A percentile compares a stretch with the other conserved stretches of the same genome.
phyloP scores from a whole-genome alignment of 2,797 vertebrate species.

The Alauda arvensis region DNA sequence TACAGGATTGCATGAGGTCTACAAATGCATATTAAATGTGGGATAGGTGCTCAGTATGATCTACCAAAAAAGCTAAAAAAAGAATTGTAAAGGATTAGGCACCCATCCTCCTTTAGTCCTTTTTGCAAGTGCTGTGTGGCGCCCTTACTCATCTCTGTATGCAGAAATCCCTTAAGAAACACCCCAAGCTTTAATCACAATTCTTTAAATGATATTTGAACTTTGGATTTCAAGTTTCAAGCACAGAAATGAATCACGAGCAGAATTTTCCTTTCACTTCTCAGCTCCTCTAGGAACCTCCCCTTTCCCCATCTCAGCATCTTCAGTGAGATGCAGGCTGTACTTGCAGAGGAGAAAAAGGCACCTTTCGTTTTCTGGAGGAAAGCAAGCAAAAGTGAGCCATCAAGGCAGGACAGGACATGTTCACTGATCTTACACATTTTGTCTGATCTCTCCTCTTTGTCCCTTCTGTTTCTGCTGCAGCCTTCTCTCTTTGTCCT shows the following conservation, averaged over 20 bases:
- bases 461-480: background rate
- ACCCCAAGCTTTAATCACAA: background rate
- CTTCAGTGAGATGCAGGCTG: background rate
- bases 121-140: background rate
- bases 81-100: background rate
- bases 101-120: background rate
- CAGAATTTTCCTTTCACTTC: conserved; percentile 23
- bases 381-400: conserved; percentile 1
- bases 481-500: background rate
- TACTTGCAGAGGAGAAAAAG: background rate
- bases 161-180: background rate
- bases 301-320: background rate
- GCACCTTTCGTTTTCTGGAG: background rate
- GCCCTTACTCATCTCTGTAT: background rate
- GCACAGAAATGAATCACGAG: conserved; percentile 8
- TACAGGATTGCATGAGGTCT: background rate
- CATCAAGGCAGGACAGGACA: background rate
- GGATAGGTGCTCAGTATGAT: background rate
- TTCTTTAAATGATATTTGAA: background rate
- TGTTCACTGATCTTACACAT: conserved; percentile 6
- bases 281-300: background rate
- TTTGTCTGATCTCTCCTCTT: conserved; percentile 1
- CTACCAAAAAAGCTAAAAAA: background rate
- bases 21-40: background rate
- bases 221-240: background rate